These are phyloP conservation scores for Archaeoteleia sp. DNA, from an alignment of 2,888 invertebrate species.

Conservation along the genomic window DNA sequence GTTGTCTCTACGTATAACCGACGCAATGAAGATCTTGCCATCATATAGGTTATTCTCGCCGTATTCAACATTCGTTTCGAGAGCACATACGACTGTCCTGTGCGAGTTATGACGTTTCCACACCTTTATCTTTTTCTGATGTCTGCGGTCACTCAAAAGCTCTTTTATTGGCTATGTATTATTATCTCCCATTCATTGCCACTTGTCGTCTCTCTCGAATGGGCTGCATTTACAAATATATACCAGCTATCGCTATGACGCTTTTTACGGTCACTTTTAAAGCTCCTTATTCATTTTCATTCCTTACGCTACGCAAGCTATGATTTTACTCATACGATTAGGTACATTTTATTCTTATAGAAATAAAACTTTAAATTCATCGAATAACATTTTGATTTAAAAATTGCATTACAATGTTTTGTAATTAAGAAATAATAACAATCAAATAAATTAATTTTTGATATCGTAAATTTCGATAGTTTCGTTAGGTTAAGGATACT, in stretches of 20 bases:
- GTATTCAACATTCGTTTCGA: conserved; percentile 22
- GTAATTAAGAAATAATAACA: no score
- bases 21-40: conserved; percentile 34
- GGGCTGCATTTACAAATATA: conserved; percentile 42
- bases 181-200: conserved; percentile 43
- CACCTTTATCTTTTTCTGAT: conserved; percentile 40
- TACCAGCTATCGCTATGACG: conserved; percentile 30
- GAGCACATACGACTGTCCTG: conserved; percentile 14
- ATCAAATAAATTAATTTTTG: no score
- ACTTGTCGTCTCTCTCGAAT: conserved; percentile 26
- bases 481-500: no score
- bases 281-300: conserved; percentile 32
- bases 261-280: conserved; percentile 34
- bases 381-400: no score
- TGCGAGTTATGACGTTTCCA: conserved; percentile 35
- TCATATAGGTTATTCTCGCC: conserved; percentile 2
- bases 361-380: no score
- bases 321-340: conserved; percentile 18
- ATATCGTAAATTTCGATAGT: no score
- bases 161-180: conserved; percentile 45
- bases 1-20: conserved; percentile 40
- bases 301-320: conserved; percentile 18
- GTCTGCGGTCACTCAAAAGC: conserved; percentile 34
- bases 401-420: no score
- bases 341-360: no score